These are phyloP conservation scores for Holacanthus passer DNA, from an alignment of 2,113 vertebrate genomes.

Conservation along the genomic window DNA sequence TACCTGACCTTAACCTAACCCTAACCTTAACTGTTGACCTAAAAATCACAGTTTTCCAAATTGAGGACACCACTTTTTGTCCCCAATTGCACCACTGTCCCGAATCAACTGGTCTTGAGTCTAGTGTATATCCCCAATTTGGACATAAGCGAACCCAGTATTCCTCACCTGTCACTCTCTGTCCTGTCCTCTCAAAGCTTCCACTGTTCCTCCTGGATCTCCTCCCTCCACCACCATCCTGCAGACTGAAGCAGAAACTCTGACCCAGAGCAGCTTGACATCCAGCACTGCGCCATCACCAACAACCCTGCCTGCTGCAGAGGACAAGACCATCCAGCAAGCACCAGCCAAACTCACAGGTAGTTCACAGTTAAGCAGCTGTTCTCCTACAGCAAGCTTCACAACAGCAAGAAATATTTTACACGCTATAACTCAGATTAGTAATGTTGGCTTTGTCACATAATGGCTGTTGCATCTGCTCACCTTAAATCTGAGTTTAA, in stretches of 20 bases:
- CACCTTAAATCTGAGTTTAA: too few relatives aligned
- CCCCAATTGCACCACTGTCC: too few relatives aligned
- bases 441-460: not conserved
- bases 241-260: conserved; percentile 3
- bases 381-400: not conserved
- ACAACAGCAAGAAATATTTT: not conserved
- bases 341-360: conserved; percentile 56
- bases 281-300: conserved; percentile 6
- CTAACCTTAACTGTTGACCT: too few relatives aligned
- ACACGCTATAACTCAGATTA: not conserved
- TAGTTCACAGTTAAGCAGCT: conserved; percentile 9
- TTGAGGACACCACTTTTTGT: too few relatives aligned
- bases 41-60: too few relatives aligned
- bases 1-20: too few relatives aligned
- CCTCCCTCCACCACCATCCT: conserved; percentile 8
- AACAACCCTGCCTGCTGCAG: conserved; percentile 7
- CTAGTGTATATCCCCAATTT: too few relatives aligned
- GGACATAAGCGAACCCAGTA: too few relatives aligned
- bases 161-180: not conserved
- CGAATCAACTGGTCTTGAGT: too few relatives aligned
- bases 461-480: too few relatives aligned
- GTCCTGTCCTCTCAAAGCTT: conserved; percentile 54
- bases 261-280: not conserved
- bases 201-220: conserved; percentile 51
- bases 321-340: conserved; percentile 3